Evolutionary conservation across 2,888 invertebrate genomes (phyloP), one percentile per base, ranked within the genome.

Genomic region (Pterostichus madidus): DNA sequence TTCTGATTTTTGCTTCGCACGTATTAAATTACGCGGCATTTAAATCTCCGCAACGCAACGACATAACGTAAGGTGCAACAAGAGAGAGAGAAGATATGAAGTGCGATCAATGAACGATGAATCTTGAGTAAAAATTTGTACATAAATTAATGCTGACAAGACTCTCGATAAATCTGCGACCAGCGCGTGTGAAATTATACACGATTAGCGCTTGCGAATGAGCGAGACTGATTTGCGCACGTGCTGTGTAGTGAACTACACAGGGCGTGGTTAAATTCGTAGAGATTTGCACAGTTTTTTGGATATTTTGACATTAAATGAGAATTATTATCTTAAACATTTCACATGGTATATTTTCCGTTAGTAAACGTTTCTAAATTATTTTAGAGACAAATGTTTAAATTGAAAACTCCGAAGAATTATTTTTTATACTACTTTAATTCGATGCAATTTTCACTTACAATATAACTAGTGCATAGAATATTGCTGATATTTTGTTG

Each of bases 141-240:
- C 56, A 56, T 56, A 64, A 64, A 64, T 35, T 64, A 64, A 35
- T 64, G 64, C 64, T 64, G 39, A 64, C 39, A 64, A 64, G 64
- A 17, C 32, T 35, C 32, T 39, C 32, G 7, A 64, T 64, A 64
- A 35, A 64, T 64, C 39, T 56, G 24, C 17, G 17, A 13, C 56
- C n/a, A 56, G 56, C 56, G 56, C 56, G 56, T 56, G 56, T 56
- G 56, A 56, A 56, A 56, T 56, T 56, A 56, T 56, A 56, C 56
- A 56, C 56, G 56, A 56, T 56, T 56, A 56, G 56, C 17, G 56
- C 13, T 56, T 17, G 56, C 15, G 56, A 56, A 17, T 56, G 8
- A 56, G 56, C 17, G 15, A 17, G 6, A 15, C 17, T 17, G 56
- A 56, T 56, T 56, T 15, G 56, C 56, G 56, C 56, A 56, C 56